Base-by-base conservation (phyloP, 2,797 vertebrate species). In the Craterocephalus amniculus region DNA sequence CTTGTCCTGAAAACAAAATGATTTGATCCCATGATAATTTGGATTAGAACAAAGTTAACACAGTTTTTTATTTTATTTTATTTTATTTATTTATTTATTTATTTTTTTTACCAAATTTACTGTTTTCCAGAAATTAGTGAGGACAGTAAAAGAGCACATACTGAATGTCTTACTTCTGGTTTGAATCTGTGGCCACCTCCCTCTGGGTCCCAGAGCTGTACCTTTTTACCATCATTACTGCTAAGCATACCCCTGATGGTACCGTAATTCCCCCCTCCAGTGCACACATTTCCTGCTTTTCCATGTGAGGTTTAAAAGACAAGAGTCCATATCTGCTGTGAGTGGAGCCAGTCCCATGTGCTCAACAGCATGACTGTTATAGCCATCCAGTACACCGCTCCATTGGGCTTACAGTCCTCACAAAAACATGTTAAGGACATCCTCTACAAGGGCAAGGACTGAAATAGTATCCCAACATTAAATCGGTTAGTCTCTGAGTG, bases 341-440 rank as follows among this genome's bases (percentile, higher is more conserved):
- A 24, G 49, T 1, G 10, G 11, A 26, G 24, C 22, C 49, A 52
- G 69, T 74, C 59, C 7, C 62, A 43, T 72, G 58, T 36, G 73
- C 71, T 56, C 2, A 58, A 78, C 36, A 57, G 67, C 52, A 12
- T 24, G 54, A 58, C 83, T 89, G 89, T 72, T 78, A 72, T 54
- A 83, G 78, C 60, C 83, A 90, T 91, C 81, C 62, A 58, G 43
- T 68, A 45, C 56, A 43, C 43, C 63, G 62, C 75, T 67, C 63
- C 56, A 27, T 2, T 49, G 20, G 63, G 59, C 40, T 36, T 49
- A 51, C 63, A 36, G 64, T 79, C 57, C 56, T 74, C 70, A 75
- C 62, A 68, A 16, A 16, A 18, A 43, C 40, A 20, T 6, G 36
- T 60, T 51, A 18, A 22, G 38, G 58, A 12, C 38, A 68, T 74